phyloP scores from a whole-genome alignment of 2,113 vertebrate species.

The Ictidomys tridecemlineatus region DNA sequence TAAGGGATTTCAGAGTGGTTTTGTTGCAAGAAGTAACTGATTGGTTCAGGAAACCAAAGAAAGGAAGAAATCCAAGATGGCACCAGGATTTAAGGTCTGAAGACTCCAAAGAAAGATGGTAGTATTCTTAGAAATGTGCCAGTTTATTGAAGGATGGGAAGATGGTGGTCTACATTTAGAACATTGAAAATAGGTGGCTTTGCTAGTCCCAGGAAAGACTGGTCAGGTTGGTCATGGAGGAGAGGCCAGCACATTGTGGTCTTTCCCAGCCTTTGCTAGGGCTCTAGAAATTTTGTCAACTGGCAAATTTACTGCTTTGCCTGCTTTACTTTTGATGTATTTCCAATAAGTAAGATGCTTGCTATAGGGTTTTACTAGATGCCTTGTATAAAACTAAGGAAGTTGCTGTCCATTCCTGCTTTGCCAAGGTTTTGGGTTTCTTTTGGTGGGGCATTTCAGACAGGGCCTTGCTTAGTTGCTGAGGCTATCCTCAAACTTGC shows the following conservation, averaged over 20 bases:
- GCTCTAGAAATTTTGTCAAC: not conserved
- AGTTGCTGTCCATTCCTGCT: not conserved
- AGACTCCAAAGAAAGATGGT: not conserved
- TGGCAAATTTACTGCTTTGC: not conserved
- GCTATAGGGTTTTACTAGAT: not conserved
- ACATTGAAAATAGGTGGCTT: not conserved
- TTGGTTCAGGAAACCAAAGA: not conserved
- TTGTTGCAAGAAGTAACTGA: not conserved
- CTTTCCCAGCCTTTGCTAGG: not conserved
- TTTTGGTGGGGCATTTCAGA: too few species aligned
- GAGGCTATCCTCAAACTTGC: too few species aligned
- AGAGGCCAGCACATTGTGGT: not conserved
- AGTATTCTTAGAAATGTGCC: not conserved
- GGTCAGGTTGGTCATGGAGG: not conserved
- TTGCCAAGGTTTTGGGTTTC: not conserved
- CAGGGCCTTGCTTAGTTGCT: too few species aligned
- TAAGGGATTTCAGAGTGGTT: not conserved
- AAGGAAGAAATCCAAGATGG: conserved; percentile 22
- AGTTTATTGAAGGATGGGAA: not conserved
- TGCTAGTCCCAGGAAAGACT: not conserved
- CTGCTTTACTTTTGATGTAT: not conserved
- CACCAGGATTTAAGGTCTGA: not conserved
- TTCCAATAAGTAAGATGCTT: not conserved
- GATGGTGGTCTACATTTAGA: not conserved
- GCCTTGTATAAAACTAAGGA: not conserved